Percentiles rank a stretch among this genome's conserved stretches.
phyloP scores from a whole-genome alignment of 2,797 vertebrate genomes.

The Anomalospiza imberbis region DNA sequence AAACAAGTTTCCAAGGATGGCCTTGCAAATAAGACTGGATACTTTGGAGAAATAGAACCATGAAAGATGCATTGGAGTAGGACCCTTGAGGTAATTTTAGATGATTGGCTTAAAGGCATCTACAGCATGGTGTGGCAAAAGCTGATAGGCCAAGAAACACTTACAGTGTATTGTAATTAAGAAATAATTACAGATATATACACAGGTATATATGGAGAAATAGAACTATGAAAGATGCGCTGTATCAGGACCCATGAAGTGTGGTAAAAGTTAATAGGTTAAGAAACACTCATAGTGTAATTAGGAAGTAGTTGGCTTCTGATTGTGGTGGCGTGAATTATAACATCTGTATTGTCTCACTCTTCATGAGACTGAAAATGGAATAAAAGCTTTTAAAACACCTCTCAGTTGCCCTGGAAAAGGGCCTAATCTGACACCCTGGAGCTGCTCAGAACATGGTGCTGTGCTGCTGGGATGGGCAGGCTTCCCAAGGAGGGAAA shows the following conservation, averaged over 20 bases:
- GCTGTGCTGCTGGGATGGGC: neutral
- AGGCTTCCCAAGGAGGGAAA: neutral
- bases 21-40: neutral
- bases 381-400: neutral
- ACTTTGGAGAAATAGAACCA: neutral
- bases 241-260: too few relatives aligned
- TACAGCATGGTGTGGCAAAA: neutral
- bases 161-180: neutral
- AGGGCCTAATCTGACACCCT: neutral
- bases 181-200: neutral
- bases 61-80: neutral
- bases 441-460: neutral
- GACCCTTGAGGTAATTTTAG: neutral
- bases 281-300: neutral
- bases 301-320: neutral
- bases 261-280: neutral
- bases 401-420: neutral
- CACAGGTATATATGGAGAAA: neutral
- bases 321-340: neutral
- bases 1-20: neutral
- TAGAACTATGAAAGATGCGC: neutral
- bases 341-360: neutral
- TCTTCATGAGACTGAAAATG: neutral
- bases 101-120: neutral
- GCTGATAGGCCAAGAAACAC: neutral